Base-by-base conservation (phyloP, 2,113 vertebrate genomes). In the Microtus oregoni region DNA sequence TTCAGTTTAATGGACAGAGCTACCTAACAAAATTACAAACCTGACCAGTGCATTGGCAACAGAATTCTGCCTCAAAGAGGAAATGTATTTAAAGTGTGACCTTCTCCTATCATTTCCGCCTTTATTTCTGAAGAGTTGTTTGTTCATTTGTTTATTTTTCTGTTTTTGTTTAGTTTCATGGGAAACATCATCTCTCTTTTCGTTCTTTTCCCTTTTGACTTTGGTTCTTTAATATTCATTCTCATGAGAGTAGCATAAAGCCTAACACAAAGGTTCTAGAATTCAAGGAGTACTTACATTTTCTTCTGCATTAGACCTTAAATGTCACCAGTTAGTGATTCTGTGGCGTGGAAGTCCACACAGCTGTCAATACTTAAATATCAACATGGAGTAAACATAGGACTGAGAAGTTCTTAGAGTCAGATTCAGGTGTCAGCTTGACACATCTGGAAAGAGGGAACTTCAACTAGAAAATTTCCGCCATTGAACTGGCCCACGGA, bases 21-120 rank as follows among this genome's bases (percentile, higher is more conserved):
- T 38, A 65, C 10, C 35, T 35, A 65, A 92, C 35, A 89, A 67
- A 88, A 50, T 92, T 58, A 77, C 65, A 96, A 38, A 65, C 81
- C 14, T 10, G 30, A 79, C n/a, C 35, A 78, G 3, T 72, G 67
- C 65, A 35, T 13, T 77, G 61, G 24, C 89, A 91, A 67, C 20
- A 70, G 52, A 90, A 85, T 90, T 87, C 81, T 81, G 55, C 35
- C 70, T 30, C 72, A 13, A 38, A 85, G 82, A 82, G 55, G 68
- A 91, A 65, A 35, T 10, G n/a, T 47, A 32, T 94, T 95, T 73
- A 14, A 15, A 58, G 50, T 0, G 1, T 14, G 5, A 61, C 63
- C 83, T 83, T n/a, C 9, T 93, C 63, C 41, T 77, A 24, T 38
- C 52, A 95, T 72, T 88, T 26, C 4, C 6, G 52, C 50, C 67